Evolutionary conservation across 2,888 invertebrate species (phyloP).

Genomic region (Sesia bembeciformis): DNA sequence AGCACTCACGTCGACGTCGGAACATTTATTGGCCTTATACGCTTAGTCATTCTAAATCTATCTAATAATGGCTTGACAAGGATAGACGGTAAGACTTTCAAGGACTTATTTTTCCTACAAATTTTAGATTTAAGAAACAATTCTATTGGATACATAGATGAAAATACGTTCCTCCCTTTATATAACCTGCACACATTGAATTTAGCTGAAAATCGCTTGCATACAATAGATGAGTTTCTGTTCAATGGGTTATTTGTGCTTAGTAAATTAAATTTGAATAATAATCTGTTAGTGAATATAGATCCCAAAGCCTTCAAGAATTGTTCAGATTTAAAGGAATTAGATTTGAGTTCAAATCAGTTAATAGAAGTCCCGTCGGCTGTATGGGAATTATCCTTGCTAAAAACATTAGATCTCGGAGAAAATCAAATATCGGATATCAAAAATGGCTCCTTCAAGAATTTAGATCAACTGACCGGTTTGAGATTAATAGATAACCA

Average conservation of each 20-base stretch:
- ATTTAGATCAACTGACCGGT: slow-evolving; percentile 89
- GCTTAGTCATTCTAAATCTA: slow-evolving; percentile 88
- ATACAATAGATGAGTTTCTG: slow-evolving; percentile 84
- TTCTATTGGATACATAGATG: slow-evolving; percentile 89
- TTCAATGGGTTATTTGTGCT: slow-evolving; percentile 90
- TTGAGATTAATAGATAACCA: slow-evolving; percentile 92
- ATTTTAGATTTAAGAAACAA: slow-evolving; percentile 91
- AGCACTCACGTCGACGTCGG: slow-evolving; percentile 89
- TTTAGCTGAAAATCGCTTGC: slow-evolving; percentile 89
- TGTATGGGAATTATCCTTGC: slow-evolving; percentile 83
- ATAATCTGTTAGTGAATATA: slow-evolving; percentile 85
- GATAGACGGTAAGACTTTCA: slow-evolving; percentile 88
- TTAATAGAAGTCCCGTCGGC: slow-evolving; percentile 86
- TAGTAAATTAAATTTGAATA: slow-evolving; percentile 88
- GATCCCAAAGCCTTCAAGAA: slow-evolving; percentile 89
- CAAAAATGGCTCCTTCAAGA: slow-evolving; percentile 88
- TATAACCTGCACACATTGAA: slow-evolving; percentile 93
- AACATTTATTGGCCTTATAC: slow-evolving; percentile 89
- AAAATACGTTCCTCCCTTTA: slow-evolving; percentile 89
- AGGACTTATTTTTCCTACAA: slow-evolving; percentile 90
- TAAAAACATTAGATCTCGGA: slow-evolving; percentile 92
- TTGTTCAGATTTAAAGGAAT: slow-evolving; percentile 89
- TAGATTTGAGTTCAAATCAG: slow-evolving; percentile 91
- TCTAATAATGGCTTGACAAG: slow-evolving; percentile 89
- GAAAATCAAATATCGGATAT: slow-evolving; percentile 92